Evolutionary conservation across 2,888 invertebrate species (phyloP), one percentile per base, ranked within the genome.

Genomic region (Lasiommata megera): DNA sequence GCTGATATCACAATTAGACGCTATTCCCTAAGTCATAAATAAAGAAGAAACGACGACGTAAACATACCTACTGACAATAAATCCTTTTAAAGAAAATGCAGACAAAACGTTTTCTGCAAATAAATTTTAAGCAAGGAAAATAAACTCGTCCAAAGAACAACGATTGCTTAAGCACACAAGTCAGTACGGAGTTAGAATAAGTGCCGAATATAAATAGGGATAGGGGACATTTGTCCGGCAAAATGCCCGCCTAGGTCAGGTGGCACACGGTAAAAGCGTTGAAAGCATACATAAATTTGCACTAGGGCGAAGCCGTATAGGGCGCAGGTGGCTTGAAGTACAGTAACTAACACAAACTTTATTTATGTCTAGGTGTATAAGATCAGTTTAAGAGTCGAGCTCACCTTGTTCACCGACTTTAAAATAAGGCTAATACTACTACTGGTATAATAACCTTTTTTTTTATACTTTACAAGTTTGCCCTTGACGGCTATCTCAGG

Each of bases 241-340:
- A 81, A 86, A 83, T 79, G 82, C 80, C 79, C 79, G 77, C 80
- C 76, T 77, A 87, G 88, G 89, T 88, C 88, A 90, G 89, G 86
- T 88, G 86, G 87, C 86, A 82, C 79, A 81, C 80, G 86, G 77
- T 87, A 83, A 84, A 81, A 88, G 87, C 82, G 75, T 77, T 85
- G 79, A 86, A 82, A 84, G 84, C 84, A 76, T 85, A 84, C 88
- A 88, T 88, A 89, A 89, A 88, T 89, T 88, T 80, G 75, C 80
- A 73, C 74, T 77, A 76, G 75, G 79, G 79, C 79, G 78, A 79
- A 75, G 74, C 79, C 73, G 74, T 74, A 76, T 74, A 79, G 77
- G 79, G 73, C 82, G 73, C 88, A 88, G 86, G 82, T 88, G 87
- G 75, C 75, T 71, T 74, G 74, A 72, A 79, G 76, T 73, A 77